Evolutionary conservation across 2,113 vertebrate species (phyloP).

Genomic region (Drymodes brunneopygia): DNA sequence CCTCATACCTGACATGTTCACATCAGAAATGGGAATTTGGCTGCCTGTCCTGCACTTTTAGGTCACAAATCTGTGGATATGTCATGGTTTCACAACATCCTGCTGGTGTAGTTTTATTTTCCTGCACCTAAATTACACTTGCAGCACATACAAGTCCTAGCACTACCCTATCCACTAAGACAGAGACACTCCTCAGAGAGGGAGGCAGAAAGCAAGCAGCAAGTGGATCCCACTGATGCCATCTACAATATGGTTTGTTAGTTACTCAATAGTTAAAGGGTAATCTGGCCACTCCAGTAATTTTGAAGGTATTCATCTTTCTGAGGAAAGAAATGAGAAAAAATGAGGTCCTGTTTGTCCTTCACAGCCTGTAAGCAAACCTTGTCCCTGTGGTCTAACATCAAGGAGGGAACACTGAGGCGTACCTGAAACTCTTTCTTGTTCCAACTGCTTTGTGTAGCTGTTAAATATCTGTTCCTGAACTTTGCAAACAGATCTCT

Average conservation of each 20-base stretch:
- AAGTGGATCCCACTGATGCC: not conserved
- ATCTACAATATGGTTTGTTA: not conserved
- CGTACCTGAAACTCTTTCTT: constrained; percentile 85
- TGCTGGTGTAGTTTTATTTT: not conserved
- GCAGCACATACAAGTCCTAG: not conserved
- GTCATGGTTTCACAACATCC: not conserved
- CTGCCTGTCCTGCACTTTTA: not conserved
- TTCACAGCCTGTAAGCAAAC: not conserved
- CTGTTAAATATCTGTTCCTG: constrained; percentile 96
- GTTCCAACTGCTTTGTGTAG: constrained; percentile 84
- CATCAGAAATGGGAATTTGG: not conserved
- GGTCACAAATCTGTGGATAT: accelerated
- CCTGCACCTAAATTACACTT: not conserved
- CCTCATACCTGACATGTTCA: not conserved
- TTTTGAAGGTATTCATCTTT: not conserved
- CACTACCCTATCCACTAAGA: not conserved
- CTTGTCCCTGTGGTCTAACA: not conserved
- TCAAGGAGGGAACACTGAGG: not conserved
- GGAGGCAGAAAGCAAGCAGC: not conserved
- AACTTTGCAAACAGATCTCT: constrained; percentile 89
- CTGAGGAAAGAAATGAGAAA: not conserved
- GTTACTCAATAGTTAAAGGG: not conserved
- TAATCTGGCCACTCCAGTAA: not conserved
- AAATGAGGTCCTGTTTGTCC: not conserved
- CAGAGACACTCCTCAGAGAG: not conserved